These are phyloP conservation scores for Bostrychus sinensis DNA, from an alignment of 2,113 vertebrate genomes.

Conservation along the genomic window DNA sequence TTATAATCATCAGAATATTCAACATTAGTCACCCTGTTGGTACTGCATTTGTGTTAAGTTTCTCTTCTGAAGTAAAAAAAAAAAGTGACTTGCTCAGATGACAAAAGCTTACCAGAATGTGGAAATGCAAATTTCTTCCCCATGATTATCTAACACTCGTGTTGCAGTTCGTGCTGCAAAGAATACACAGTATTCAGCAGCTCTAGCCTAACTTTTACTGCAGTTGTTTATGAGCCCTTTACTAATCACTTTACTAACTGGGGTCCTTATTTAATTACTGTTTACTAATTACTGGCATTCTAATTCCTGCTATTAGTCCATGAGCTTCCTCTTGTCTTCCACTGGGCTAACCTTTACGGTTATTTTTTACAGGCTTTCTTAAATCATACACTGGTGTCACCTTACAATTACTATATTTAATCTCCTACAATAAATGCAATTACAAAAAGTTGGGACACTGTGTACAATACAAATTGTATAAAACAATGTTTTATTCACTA, in stretches of 20 bases:
- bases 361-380: background rate
- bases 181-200: background rate
- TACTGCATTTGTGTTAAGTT: too few relatives aligned
- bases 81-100: background rate
- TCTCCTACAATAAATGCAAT: conserved; percentile 4
- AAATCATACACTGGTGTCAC: conserved; percentile 28
- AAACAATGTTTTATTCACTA: too few relatives aligned
- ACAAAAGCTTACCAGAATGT: background rate
- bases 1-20: background rate
- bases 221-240: conserved; percentile 1
- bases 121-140: background rate
- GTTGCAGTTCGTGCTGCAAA: background rate
- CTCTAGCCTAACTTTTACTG: background rate
- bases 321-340: conserved; percentile 17
- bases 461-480: too few relatives aligned
- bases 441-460: background rate
- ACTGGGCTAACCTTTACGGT: background rate
- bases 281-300: background rate
- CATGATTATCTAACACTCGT: background rate
- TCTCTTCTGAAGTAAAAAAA: too few relatives aligned
- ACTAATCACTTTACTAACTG: conserved; percentile 8
- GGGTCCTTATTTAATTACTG: conserved; percentile 4
- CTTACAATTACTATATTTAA: conserved; percentile 7
- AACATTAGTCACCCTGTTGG: background rate
- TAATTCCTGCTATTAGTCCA: conserved; percentile 44